These are phyloP conservation scores for Drosophila tropicalis DNA, from an alignment of 1,140 invertebrate species.

Conservation along the genomic window DNA sequence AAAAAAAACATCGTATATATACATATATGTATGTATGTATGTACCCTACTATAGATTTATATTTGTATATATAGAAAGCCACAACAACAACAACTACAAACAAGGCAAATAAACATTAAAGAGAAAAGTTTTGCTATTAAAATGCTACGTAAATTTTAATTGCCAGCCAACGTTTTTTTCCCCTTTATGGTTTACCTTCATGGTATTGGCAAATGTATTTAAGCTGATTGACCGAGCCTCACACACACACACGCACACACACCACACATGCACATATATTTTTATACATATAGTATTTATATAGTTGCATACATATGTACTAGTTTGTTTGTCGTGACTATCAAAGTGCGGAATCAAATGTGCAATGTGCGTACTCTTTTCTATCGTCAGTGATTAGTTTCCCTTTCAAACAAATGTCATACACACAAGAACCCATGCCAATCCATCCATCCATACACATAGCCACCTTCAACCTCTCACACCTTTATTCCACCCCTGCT, in stretches of 20 bases:
- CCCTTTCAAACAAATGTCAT: conserved; percentile 9
- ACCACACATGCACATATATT: not conserved
- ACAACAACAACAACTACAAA: conserved; percentile 51
- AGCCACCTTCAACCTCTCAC: not conserved
- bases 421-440: not conserved
- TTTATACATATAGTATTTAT: not conserved
- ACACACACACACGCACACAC: not conserved
- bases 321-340: conserved; percentile 27
- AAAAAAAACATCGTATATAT: conserved; percentile 52
- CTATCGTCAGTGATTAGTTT: conserved; percentile 68
- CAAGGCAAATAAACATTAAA: conserved; percentile 79
- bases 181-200: conserved; percentile 11
- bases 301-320: not conserved
- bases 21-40: conserved; percentile 20
- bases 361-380: conserved; percentile 36
- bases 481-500: not conserved
- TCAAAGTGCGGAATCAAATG: conserved; percentile 46
- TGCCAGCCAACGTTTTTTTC: conserved; percentile 51
- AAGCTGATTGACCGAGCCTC: conserved; percentile 50
- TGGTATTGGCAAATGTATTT: conserved; percentile 63
- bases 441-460: not conserved
- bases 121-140: conserved; percentile 78
- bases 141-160: conserved; percentile 80
- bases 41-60: too few species aligned
- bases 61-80: conserved; percentile 27